Percentiles rank a stretch among this genome's conserved stretches.
These are phyloP conservation scores for Platysternon megacephalum DNA, from an alignment of 2,113 vertebrate genomes.

Conservation along the genomic window DNA sequence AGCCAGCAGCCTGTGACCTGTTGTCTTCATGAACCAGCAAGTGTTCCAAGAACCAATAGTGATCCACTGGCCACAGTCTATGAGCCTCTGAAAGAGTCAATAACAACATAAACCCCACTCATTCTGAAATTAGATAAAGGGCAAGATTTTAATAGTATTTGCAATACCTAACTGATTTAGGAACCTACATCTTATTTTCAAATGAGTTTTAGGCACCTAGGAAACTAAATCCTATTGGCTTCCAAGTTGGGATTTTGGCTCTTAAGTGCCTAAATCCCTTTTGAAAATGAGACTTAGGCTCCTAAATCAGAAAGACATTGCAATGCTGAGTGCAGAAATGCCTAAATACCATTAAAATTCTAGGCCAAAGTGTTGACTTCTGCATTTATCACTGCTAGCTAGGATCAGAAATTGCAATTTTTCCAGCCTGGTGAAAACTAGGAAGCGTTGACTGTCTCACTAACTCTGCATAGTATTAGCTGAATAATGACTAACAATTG, in stretches of 20 bases:
- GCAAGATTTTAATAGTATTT: too few relatives aligned
- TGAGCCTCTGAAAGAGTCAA: background rate
- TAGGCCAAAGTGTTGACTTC: background rate
- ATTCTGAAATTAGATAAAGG: background rate
- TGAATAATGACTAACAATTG: background rate
- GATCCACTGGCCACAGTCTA: slow-evolving; percentile 55
- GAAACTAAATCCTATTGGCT: too few relatives aligned
- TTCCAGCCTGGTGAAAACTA: background rate
- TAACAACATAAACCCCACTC: background rate
- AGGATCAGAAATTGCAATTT: background rate
- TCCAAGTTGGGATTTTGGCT: too few relatives aligned
- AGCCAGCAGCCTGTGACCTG: slow-evolving; percentile 6
- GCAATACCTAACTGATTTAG: too few relatives aligned
- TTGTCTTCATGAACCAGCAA: slow-evolving; percentile 60
- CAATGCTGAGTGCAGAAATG: too few relatives aligned
- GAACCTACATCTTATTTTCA: too few relatives aligned
- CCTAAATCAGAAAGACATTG: too few relatives aligned
- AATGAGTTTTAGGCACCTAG: too few relatives aligned
- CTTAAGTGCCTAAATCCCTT: too few relatives aligned
- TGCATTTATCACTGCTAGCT: slow-evolving; percentile 32
- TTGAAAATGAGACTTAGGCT: too few relatives aligned
- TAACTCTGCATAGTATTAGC: background rate
- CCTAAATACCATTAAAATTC: too few relatives aligned
- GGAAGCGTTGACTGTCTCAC: background rate
- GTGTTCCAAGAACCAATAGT: background rate